phyloP scores from a whole-genome alignment of 2,113 vertebrate genomes.

The Dendrocopos noguchii region DNA sequence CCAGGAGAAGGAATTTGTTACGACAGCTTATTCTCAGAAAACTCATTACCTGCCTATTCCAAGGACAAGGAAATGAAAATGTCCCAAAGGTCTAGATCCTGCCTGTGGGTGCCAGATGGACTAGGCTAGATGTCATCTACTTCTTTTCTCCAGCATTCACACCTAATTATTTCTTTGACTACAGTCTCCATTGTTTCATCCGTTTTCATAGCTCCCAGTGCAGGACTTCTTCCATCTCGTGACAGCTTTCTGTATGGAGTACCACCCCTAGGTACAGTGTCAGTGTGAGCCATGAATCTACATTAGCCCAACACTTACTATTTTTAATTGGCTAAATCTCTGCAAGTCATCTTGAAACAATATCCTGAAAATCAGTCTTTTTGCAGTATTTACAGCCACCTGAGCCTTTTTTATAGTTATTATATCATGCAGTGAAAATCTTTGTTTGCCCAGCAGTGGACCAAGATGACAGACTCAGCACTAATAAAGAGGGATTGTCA shows the following conservation, averaged over 20 bases:
- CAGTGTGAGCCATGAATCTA: not conserved
- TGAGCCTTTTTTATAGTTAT: not conserved
- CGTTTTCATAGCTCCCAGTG: not conserved
- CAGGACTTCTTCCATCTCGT: not conserved
- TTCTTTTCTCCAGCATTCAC: not conserved
- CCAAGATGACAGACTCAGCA: not conserved
- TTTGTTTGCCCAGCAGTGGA: not conserved
- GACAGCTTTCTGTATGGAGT: not conserved
- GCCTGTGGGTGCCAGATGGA: not conserved
- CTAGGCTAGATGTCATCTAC: not conserved
- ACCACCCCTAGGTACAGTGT: fast-evolving
- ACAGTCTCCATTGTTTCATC: not conserved
- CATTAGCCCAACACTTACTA: not conserved
- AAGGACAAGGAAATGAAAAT: not conserved
- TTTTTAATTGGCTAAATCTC: not conserved
- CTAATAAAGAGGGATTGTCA: not conserved
- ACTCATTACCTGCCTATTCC: not conserved
- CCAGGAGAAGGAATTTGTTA: not conserved
- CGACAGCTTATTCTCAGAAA: not conserved
- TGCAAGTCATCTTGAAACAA: constrained; percentile 12
- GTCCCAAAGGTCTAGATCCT: not conserved
- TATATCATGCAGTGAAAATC: not conserved
- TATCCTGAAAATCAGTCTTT: not conserved
- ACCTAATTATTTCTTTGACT: not conserved
- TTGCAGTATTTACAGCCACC: not conserved